Base-by-base conservation (phyloP, 2,113 vertebrate genomes). In the Typhlomys cinereus region DNA sequence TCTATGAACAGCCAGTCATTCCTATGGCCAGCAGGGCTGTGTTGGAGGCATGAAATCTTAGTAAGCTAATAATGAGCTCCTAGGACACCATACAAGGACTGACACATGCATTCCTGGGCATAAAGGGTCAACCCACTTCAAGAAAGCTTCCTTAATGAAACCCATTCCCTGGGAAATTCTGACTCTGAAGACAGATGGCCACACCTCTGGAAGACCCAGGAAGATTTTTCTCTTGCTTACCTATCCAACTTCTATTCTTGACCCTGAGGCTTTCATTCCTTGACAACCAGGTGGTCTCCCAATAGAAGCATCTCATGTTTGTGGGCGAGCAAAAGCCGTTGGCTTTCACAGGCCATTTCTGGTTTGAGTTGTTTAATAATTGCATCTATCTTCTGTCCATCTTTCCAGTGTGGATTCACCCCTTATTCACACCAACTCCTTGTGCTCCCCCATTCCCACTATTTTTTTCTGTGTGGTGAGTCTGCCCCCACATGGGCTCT, bases 161-260 rank as follows among this genome's bases (percentile, higher is more conserved):
- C 80, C 79, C 39, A 93, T 57, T 88, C n/a, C 41, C 67, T 89
- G 85, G n/a, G 66, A 73, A 85, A 52, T 61, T 85, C 66, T 50
- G n/a, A 44, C 59, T 52, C 36, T 52, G 44, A 69, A 34, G 52
- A 52, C 27, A 84, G 39, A 3, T 31, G 74, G 46, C 14, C 39
- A 29, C 12, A 29, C 4, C n/a, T 85, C 46, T 59, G 39, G 5
- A 92, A 90, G 21, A 13, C 13, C 79, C 64, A 70, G n/a, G 66
- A 39, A 61, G 17, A 31, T 9, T 85, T 84, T 76, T 79, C 17
- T 27, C 14, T 64, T 59, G 6, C 52, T 31, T 0, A 1, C 76
- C 25, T 52, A 75, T 69, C 59, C 52, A 41, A 76, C 21, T 70
- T 85, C 1, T 31, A 31, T 78, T 76, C 31, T 64, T 82, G 12